A percentile compares a stretch with the other conserved stretches of the same genome.
Evolutionary conservation across 2,888 invertebrate genomes (phyloP).

Genomic region (Parasteatoda lunata): DNA sequence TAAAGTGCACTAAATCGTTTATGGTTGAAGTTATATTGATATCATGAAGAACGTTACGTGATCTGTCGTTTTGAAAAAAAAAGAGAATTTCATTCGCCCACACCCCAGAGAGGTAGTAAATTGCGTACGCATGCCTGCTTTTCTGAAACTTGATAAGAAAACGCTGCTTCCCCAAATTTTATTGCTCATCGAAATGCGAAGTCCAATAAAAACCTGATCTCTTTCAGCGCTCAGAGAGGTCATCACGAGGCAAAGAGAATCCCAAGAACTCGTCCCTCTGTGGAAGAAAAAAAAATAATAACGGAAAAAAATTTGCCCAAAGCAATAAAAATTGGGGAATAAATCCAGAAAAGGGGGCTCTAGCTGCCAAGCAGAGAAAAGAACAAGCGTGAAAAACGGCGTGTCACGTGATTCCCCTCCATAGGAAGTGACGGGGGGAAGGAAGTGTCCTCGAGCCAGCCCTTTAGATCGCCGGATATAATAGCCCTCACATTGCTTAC

Average conservation of each 20-base stretch:
- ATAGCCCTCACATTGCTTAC: conserved; percentile 43
- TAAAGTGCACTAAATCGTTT: no score
- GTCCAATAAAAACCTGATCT: conserved; percentile 61
- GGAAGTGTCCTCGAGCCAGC: conserved; percentile 58
- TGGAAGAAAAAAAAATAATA: conserved; percentile 14
- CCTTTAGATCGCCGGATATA: conserved; percentile 56
- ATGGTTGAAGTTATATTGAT: no score
- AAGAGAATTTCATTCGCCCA: no score
- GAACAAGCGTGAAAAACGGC: conserved; percentile 60
- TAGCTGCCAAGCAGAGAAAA: conserved; percentile 41
- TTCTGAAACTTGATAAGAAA: conserved; percentile 49
- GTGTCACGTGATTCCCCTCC: conserved; percentile 50
- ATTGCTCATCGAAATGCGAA: conserved; percentile 61
- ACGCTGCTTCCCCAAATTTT: conserved; percentile 41
- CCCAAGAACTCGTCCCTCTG: conserved; percentile 27
- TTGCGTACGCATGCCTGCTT: neutral
- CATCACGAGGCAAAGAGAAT: conserved; percentile 34
- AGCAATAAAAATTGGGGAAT: conserved; percentile 50
- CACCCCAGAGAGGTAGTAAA: no score
- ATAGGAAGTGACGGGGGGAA: conserved; percentile 13
- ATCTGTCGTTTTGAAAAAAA: no score
- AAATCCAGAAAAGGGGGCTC: conserved; percentile 26
- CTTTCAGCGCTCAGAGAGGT: neutral
- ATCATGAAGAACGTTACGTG: no score
- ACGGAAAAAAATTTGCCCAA: conserved; percentile 7